Evolutionary conservation across 2,888 invertebrate genomes (phyloP), one percentile per base, ranked within the genome.

Genomic region (Netelia fuscicornis): DNA sequence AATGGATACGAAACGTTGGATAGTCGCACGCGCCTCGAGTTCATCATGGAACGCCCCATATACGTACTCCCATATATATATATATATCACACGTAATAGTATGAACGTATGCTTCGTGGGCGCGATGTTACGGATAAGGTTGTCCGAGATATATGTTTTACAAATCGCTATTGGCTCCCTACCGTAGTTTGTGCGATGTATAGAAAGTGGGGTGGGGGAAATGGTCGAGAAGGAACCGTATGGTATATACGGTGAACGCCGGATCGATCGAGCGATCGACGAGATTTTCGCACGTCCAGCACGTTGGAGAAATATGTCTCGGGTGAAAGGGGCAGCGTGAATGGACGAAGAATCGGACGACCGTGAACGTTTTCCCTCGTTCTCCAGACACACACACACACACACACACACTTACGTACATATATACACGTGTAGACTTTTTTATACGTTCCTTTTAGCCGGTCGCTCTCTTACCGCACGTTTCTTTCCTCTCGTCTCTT

Each of bases 251-350:
- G 67, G 42, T 72, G 78, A 78, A 60, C 44, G 20, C 65, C 68
- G 54, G 30, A 54, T n/a, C 54, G 54, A 54, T 10, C 60, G 72
- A 42, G 20, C 79, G 78, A 83, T 79, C 78, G 78, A 65, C 78
- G 75, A 75, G 83, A 79, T 65, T 84, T 80, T 80, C 75, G 70
- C 83, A 76, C 80, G 80, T 80, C 75, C 80, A 65, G 56, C 80
- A 76, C 71, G 83, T 80, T 80, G 71, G 76, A 76, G 80, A 80
- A 84, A 84, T 80, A 84, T 84, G 76, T 84, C 64, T 65, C 56
- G 54, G 71, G 80, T 76, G 70, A 84, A 84, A 71, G 83, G 80
- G 75, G 10, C 65, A 67, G 68, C 52, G 56, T 56, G 68, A 60
- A 79, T 71, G 52, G 58, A 74, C 83, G 60, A 75, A 52, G 56